A percentile compares a stretch with the other conserved stretches of the same genome.
Evolutionary conservation across 1,140 invertebrate genomes (phyloP).

Genomic region (Drosophila sucinea): DNA sequence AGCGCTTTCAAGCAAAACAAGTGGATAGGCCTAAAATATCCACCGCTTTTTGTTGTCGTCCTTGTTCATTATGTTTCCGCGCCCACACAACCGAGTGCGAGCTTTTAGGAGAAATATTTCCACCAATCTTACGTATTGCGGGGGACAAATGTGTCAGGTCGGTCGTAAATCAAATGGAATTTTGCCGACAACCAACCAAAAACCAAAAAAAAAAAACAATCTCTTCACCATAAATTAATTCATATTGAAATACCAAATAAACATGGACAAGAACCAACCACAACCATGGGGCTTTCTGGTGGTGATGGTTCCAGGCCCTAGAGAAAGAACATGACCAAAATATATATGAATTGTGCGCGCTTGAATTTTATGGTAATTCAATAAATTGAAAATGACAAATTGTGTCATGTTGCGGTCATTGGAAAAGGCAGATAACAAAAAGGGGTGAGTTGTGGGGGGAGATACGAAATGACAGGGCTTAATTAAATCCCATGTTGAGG

Average conservation of each 20-base stretch:
- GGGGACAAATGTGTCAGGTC: conserved; percentile 18
- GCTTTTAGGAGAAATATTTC: background rate
- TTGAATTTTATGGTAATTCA: conserved; percentile 78
- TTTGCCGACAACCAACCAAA: background rate
- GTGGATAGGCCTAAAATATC: too few relatives aligned
- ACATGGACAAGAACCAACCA: conserved; percentile 42
- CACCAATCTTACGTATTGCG: background rate
- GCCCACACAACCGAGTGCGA: background rate
- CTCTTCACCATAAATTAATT: conserved; percentile 64
- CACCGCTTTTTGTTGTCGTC: too few relatives aligned
- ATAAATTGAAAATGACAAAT: conserved; percentile 82
- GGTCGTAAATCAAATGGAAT: conserved; percentile 63
- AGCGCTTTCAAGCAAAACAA: too few relatives aligned
- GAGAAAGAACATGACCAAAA: conserved; percentile 52
- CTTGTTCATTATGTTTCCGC: background rate
- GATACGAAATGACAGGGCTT: conserved; percentile 25
- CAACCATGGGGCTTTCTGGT: conserved; percentile 23
- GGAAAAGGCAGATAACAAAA: conserved; percentile 40
- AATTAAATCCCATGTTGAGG: conserved; percentile 71
- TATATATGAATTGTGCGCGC: conserved; percentile 62
- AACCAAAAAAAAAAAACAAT: conserved; percentile 36
- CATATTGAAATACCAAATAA: conserved; percentile 45
- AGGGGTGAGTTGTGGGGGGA: background rate
- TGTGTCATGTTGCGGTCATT: conserved; percentile 76
- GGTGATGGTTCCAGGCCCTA: background rate